Base-by-base conservation (phyloP, 2,797 vertebrate genomes). In the Streptopelia turtur region DNA sequence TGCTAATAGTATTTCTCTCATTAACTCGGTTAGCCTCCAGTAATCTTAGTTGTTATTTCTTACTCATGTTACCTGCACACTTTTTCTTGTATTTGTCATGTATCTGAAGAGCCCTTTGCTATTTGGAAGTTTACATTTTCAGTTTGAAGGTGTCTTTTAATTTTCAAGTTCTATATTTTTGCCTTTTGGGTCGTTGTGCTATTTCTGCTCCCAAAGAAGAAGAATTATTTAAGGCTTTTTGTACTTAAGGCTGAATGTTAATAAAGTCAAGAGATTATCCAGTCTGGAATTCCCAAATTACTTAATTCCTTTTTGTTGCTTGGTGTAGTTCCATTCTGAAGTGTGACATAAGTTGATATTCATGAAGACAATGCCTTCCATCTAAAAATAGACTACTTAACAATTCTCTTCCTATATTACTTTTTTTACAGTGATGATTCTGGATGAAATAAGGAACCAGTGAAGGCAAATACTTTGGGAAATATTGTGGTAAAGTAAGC, bases 401-500 rank as follows among this genome's bases (percentile, higher is more conserved):
- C n/a, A 57, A 1, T 94, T 90, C 35, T 87, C 20, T 89, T 93
- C 24, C 47, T 81, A 2, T 91, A 13, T 96, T 97, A 71, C 86
- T 89, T 97, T 92, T 80, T 97, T 94, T 94, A n/a, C 68, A 99
- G 99, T 99, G 95, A 98, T 97, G 75, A 98, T 99, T 98, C 98
- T 99, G 88, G 98, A 98, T 97, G 97, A 99, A 97, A 98, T 96
- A 98, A 98, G 98, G 97, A 98, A 96, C 97, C 98, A 94, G 97
- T 98, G 96, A 98, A 98, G 96, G 97, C 97, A 23, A 98, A 97
- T 86, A 98, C 97, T 89, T 97, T 99, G 96, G 99, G 99, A 98
- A 99, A 99, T 96, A 99, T 99, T 88, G 99, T 99, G 91, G 98
- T 99, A 89, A 99, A 99, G 99, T 99, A 98, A 98, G 98, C 86